Percentiles rank a stretch among this genome's conserved stretches.
Evolutionary conservation across 2,113 vertebrate species (phyloP).

Genomic region (Chloropsis cyanopogon): DNA sequence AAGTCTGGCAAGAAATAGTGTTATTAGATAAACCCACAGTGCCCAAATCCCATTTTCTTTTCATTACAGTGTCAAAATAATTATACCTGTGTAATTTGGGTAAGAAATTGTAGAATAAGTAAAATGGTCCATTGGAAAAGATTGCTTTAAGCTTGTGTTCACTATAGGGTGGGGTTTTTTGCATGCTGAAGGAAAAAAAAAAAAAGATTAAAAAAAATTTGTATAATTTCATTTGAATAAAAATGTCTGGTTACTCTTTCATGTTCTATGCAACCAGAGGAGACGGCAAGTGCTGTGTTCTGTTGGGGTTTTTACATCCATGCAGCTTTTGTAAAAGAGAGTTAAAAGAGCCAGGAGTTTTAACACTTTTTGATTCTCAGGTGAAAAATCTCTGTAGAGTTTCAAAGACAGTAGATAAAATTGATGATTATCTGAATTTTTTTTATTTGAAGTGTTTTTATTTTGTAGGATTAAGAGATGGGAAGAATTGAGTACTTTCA

Average conservation of each 20-base stretch:
- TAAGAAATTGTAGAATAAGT: constrained; percentile 82
- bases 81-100: constrained; percentile 88
- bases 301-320: constrained; percentile 1
- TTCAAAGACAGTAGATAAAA: constrained; percentile 29
- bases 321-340: constrained; percentile 26
- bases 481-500: background rate
- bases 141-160: constrained; percentile 73
- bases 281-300: constrained; percentile 37
- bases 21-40: constrained; percentile 87
- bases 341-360: constrained; percentile 51
- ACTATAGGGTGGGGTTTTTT: constrained; percentile 74
- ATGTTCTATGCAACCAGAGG: constrained; percentile 54
- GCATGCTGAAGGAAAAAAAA: background rate
- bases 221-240: constrained; percentile 70
- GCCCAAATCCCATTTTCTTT: constrained; percentile 90
- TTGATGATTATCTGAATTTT: background rate
- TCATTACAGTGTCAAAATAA: constrained; percentile 89
- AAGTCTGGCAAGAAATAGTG: constrained; percentile 86
- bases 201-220: constrained; percentile 8
- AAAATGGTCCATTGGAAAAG: constrained; percentile 79
- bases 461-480: constrained; percentile 27
- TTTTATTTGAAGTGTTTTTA: constrained; percentile 2
- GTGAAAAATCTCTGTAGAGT: constrained; percentile 40
- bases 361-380: constrained; percentile 36
- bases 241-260: constrained; percentile 61